Base-by-base conservation (phyloP, 2,113 vertebrate species). In the Rhynchopsitta pachyrhyncha region DNA sequence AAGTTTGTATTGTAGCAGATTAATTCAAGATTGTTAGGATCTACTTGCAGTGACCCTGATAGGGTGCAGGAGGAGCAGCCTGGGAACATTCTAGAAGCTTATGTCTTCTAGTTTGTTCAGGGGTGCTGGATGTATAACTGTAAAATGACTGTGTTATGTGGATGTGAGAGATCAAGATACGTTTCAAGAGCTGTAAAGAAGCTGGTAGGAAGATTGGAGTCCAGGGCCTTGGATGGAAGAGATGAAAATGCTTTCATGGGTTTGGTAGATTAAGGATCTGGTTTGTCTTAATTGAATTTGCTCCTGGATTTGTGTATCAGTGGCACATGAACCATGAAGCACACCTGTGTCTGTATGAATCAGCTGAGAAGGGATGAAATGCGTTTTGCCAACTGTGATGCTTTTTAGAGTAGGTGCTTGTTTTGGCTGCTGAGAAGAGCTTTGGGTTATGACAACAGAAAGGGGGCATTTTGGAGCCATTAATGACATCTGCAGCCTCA, bases 401-500 rank as follows among this genome's bases (percentile, higher is more conserved):
- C 63, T 75, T 66, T 69, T 31, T 2, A 14, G 76, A n/a, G 47
- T 5, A 3, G 0, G 0, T 13, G 66, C 15, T 3, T 69, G 77
- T 92, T 97, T 91, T 88, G 93, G 29, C 93, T 92, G 49, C 60
- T 27, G 50, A 69, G 85, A 41, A 55, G 67, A 44, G 46, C 94
- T 91, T 92, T 77, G 90, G 95, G 95, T 96, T 93, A 46, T 57
- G 93, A 93, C 97, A 96, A 96, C 96, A 97, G 55, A 67, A 81
- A 89, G 23, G 63, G 79, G 88, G 35, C 76, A 80, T 96, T 94
- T 98, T 28, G 27, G 97, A 98, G 97, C 87, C 92, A 62, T 70
- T 78, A 28, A 86, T 97, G 95, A 85, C 97, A 92, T 97, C 96
- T 86, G 97, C 97, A 97, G 96, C 77, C 93, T 94, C 19, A 8